Percentiles rank a stretch among this genome's conserved stretches.
Conservation (phyloP, 2,113 vertebrate species). For the Empidonax traillii region DNA sequence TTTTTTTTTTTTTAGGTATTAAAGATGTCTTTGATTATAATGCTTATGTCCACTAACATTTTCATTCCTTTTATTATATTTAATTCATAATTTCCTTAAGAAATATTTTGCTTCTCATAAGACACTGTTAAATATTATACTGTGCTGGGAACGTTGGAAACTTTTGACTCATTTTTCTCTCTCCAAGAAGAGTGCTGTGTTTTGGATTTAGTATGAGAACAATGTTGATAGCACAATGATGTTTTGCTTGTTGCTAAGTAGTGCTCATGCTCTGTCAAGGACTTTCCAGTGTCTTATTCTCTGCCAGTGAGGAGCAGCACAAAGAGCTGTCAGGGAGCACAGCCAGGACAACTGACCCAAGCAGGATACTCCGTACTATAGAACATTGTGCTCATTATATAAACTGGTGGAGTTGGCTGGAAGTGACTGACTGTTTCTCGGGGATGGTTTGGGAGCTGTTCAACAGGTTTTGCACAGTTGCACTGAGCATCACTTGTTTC, state of each 20-base stretch:
- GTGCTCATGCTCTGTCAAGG: background rate
- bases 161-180: background rate
- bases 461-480: background rate
- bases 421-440: background rate
- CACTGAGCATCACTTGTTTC: background rate
- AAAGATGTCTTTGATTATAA: background rate
- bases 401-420: background rate
- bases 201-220: background rate
- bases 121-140: background rate
- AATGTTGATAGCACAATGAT: background rate
- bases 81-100: background rate
- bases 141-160: background rate
- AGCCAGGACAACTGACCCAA: background rate
- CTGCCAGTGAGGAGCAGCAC: background rate
- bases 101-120: background rate
- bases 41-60: background rate
- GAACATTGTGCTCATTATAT: background rate
- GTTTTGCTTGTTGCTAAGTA: background rate
- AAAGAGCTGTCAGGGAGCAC: background rate
- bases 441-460: background rate
- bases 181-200: background rate
- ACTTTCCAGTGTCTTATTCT: background rate
- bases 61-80: background rate
- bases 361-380: accelerated
- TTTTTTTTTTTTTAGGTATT: background rate